Percentiles rank a stretch among this genome's conserved stretches.
phyloP scores from a whole-genome alignment of 2,113 vertebrate species.

The Cebus imitator region DNA sequence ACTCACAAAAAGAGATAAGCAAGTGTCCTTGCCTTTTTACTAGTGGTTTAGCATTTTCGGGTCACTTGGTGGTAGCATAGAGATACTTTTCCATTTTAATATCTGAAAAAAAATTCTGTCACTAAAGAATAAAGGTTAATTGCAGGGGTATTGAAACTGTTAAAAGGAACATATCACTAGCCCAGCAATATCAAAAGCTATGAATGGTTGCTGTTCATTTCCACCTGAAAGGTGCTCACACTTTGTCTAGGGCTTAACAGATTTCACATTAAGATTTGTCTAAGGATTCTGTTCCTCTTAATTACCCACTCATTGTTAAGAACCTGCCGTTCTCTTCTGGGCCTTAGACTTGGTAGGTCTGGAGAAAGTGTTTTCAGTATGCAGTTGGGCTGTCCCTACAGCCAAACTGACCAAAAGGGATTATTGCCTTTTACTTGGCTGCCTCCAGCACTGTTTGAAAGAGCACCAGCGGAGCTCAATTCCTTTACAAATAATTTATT shows the following conservation, averaged over 20 bases:
- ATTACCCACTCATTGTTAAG: conserved; percentile 43
- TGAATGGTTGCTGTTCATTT: conserved; percentile 37
- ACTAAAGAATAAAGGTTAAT: conserved; percentile 50
- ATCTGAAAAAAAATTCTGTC: conserved; percentile 3
- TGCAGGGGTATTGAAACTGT: conserved; percentile 48
- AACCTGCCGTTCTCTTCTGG: background rate
- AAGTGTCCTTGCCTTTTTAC: background rate
- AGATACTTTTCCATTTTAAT: conserved; percentile 47
- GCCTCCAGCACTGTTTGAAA: conserved; percentile 22
- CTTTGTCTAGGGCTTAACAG: conserved; percentile 39
- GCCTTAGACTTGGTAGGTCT: background rate
- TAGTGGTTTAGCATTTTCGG: background rate
- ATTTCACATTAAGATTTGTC: conserved; percentile 46
- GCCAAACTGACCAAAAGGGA: background rate
- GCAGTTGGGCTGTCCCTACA: background rate
- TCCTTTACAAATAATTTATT: conserved; percentile 45
- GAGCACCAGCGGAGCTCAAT: background rate
- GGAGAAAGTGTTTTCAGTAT: background rate
- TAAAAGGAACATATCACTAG: background rate
- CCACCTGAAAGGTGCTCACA: conserved; percentile 45
- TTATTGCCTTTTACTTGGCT: background rate
- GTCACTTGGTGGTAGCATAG: conserved; percentile 10
- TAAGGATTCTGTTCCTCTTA: conserved; percentile 11
- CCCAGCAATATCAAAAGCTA: background rate
- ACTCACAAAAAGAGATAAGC: background rate